A percentile compares a stretch with the other conserved stretches of the same genome.
phyloP scores from a whole-genome alignment of 2,113 vertebrate species.

The Epinephelus cyanopodus region DNA sequence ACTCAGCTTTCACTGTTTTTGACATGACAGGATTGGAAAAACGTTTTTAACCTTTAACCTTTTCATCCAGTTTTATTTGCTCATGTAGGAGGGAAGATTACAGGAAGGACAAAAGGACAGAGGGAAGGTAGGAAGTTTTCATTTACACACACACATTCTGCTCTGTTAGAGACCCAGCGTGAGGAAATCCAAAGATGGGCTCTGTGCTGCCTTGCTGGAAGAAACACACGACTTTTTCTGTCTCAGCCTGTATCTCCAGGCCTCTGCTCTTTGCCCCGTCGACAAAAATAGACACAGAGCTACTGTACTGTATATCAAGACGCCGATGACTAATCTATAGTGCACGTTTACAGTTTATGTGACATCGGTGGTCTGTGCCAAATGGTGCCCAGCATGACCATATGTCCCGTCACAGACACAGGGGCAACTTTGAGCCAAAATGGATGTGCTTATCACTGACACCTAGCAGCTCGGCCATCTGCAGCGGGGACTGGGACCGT shows the following conservation, averaged over 20 bases:
- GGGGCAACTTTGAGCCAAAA: constrained; percentile 74
- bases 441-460: constrained; percentile 77
- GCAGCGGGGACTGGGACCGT: constrained; percentile 63
- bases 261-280: constrained; percentile 39
- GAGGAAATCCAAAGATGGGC: constrained; percentile 33
- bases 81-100: not conserved
- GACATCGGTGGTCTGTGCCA: constrained; percentile 74
- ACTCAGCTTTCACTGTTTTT: not conserved
- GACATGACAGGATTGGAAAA: not conserved
- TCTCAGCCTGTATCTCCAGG: constrained; percentile 57
- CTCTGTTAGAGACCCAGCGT: constrained; percentile 36
- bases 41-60: constrained; percentile 8
- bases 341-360: constrained; percentile 72
- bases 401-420: constrained; percentile 81
- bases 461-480: constrained; percentile 84
- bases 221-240: constrained; percentile 40
- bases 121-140: constrained; percentile 9
- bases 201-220: constrained; percentile 27
- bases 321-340: constrained; percentile 66
- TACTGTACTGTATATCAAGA: constrained; percentile 66
- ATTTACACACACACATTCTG: constrained; percentile 5
- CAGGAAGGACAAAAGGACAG: constrained; percentile 11
- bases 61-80: constrained; percentile 7
- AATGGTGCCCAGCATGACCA: constrained; percentile 83
- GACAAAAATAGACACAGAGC: constrained; percentile 65